Base-by-base conservation (phyloP, 2,888 invertebrate genomes). In the Colostygia pectinataria region DNA sequence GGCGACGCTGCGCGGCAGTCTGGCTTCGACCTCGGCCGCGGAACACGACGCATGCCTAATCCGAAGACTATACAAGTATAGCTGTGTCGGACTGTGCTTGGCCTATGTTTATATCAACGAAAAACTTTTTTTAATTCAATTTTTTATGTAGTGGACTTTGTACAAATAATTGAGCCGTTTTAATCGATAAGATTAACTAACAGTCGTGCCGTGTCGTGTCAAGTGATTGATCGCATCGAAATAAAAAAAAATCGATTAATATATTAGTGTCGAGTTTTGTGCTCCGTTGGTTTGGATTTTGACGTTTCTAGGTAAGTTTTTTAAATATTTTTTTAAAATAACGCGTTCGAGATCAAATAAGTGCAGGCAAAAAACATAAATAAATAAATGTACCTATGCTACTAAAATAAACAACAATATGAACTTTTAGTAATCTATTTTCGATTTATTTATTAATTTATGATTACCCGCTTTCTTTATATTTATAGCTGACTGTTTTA, bases 1-100 rank as follows among this genome's bases (percentile, higher is more conserved):
- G 82, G 82, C 71, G 62, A 25, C 65, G 50, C 44, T 62, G 69
- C 71, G 78, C 87, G 87, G 76, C 86, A 88, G 88, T 88, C 82
- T 71, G 68, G 68, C 62, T 51, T 52, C 63, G 66, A 72, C 79
- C 76, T 66, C 74, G 63, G 65, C 74, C 63, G 83, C 56, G 46
- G 23, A 14, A 38, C 37, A 54, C 66, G 75, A 67, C 61, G 57
- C 63, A 62, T 60, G 59, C 65, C 44, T 55, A 59, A 59, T 46
- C 50, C 56, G 52, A 59, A 51, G 42, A 45, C 41, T 32, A 31
- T 33, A 53, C 41, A 32, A 42, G 38, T 28, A 32, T 39, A 45
- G 15, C 31, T 46, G 48, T 57, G 59, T 61, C 57, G 64, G 54
- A 58, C 59, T 52, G 66, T 42, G 57, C 49, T 54, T 63, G 71